Evolutionary conservation across 2,113 vertebrate species (phyloP), one percentile per base, ranked within the genome.

Genomic region (Blennius ocellaris): DNA sequence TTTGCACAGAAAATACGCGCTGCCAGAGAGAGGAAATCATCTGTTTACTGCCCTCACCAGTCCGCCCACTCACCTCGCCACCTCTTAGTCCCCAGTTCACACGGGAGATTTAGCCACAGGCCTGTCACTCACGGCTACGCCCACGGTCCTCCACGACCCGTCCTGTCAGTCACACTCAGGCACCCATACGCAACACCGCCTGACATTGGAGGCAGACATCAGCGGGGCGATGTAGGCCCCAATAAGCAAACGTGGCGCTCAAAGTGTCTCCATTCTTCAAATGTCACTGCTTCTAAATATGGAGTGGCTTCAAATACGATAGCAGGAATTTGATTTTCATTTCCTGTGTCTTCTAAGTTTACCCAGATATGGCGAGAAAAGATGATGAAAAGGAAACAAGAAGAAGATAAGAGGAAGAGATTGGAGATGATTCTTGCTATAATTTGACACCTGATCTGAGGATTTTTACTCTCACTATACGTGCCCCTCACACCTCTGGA

Each of bases 121-220:
- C 55, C 68, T 78, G 86, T 82, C 89, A 74, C 65, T 82, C 73
- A 76, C 21, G 62, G 53, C 77, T 47, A 8, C 50, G 40, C 76
- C 82, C 78, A 63, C 83, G 47, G 49, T 48, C 73, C 79, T 64
- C 9, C 69, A 9, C 1, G 44, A 65, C 69, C 76, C 54, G 48
- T 21, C 49, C 71, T 73, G 87, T 86, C 87, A 82, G 41, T 85
- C 83, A 78, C 70, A 40, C 72, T 76, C 66, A 30, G 37, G 67
- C 48, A 5, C 5, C 38, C 37, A n/a, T 50, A n/a, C 40, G 82
- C 74, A 12, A 17, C 40, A 39, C 66, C 55, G 41, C 9, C 70
- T 60, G 73, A 83, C 15, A 36, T 45, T 0, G 38, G 58, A 52
- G 76, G 71, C 69, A 74, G 73, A 50, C 64, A 30, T 30, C 21